Evolutionary conservation across 2,888 invertebrate genomes (phyloP).

Genomic region (Lasioglossum leucozonium): DNA sequence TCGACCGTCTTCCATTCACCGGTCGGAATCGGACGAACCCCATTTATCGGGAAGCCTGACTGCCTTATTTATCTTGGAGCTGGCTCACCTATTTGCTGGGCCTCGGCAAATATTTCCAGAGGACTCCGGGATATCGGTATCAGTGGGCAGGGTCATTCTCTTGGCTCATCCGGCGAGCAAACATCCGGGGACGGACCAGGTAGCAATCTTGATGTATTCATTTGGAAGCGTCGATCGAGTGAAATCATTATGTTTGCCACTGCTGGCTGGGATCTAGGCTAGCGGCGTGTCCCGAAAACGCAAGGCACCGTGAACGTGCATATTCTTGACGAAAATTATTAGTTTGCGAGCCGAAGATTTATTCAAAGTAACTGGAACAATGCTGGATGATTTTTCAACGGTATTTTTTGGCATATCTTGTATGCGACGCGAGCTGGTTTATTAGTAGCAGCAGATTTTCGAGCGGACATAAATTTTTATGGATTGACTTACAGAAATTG

Average conservation of each 20-base stretch:
- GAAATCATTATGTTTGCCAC: slow-evolving; percentile 6
- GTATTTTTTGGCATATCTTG: not conserved
- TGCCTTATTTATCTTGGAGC: slow-evolving; percentile 35
- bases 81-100: slow-evolving; percentile 16
- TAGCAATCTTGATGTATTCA: not conserved
- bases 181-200: not conserved
- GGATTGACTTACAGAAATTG: not conserved
- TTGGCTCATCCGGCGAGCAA: slow-evolving; percentile 1
- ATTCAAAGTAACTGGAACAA: too few species aligned
- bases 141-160: not conserved
- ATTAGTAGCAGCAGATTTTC: not conserved
- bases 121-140: slow-evolving; percentile 15
- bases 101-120: slow-evolving; percentile 20
- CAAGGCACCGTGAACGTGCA: too few species aligned
- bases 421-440: not conserved
- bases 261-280: not conserved
- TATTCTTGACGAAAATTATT: too few species aligned
- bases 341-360: too few species aligned
- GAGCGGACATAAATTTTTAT: not conserved
- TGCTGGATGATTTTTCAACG: too few species aligned
- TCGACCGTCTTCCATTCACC: slow-evolving; percentile 1
- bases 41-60: not conserved
- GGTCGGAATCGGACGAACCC: not conserved
- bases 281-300: not conserved
- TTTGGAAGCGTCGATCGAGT: not conserved